Base-by-base conservation (phyloP, 1,140 invertebrate genomes). In the Agraylea sexmaculata region DNA sequence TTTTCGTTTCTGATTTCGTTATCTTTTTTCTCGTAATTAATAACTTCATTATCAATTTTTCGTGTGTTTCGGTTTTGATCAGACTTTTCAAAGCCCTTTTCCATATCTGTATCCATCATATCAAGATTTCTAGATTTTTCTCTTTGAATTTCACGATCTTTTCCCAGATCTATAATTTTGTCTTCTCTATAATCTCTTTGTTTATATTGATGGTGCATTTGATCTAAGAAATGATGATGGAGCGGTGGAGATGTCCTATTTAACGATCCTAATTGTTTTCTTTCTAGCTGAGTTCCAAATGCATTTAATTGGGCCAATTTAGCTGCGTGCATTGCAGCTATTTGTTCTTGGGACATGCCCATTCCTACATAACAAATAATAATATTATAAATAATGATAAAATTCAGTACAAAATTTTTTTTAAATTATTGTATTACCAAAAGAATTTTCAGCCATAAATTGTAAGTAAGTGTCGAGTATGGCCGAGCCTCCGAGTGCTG, bases 381-480 rank as follows among this genome's bases (percentile, higher is more conserved):
- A 34, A 27, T 25, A 3, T 23, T 13, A 10, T 25, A 22, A 21
- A 11, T 17, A 36, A 32, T 39, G 11, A 8, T 8, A 37, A 37
- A 7, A 10, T 6, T 10, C 21, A 35, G 22, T 21, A 23, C 19
- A 20, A 41, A 41, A 11, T 35, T 35, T 8, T 15, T 17, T 35
- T 6, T 7, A n/a, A 20, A 20, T 36, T 15, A 22, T 19, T n/a
- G 19, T 15, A n/a, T 60, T 56, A 59, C 74, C 73, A 27, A 77
- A 75, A 21, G 77, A 72, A 51, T 84, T 87, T 53, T 88, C 84
- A 0, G 81, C 82, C 46, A 88, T 86, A 41, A 86, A 75, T 55
- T 87, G 83, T 12, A 89, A 65, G 54, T 87, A 88, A 2, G 84
- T 87, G 56, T 88, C 84, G 13, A 88, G 55, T 20, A 89, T 71